phyloP scores from a whole-genome alignment of 1,140 invertebrate genomes.

The Drosophila bipectinata region DNA sequence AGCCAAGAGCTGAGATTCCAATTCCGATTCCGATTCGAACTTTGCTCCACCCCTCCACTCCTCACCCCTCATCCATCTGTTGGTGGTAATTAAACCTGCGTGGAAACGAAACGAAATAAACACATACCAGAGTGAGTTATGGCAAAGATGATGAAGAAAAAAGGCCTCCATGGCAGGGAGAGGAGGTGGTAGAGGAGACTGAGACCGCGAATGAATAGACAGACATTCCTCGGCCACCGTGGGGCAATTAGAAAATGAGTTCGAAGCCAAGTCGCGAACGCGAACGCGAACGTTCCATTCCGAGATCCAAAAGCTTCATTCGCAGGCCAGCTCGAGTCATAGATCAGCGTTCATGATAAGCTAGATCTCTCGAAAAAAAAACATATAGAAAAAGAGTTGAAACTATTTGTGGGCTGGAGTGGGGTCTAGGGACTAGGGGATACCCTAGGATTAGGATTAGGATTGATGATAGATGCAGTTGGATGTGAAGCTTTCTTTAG shows the following conservation, averaged over 20 bases:
- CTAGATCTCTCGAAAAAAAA: constrained; percentile 16
- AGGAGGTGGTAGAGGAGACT: not conserved
- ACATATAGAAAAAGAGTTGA: constrained; percentile 4
- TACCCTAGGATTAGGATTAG: constrained; percentile 5
- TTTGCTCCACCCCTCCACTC: constrained; percentile 25
- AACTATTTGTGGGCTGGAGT: not conserved
- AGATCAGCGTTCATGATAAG: constrained; percentile 80
- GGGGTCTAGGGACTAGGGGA: constrained; percentile 12
- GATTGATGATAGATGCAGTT: too few relatives aligned
- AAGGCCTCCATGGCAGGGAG: not conserved
- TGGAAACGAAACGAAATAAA: constrained; percentile 36
- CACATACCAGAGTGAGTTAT: constrained; percentile 41
- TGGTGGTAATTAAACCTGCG: constrained; percentile 72
- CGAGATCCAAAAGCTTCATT: constrained; percentile 35
- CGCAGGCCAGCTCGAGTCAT: constrained; percentile 57
- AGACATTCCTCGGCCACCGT: constrained; percentile 71
- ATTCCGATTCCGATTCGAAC: constrained; percentile 38
- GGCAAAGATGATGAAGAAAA: not conserved
- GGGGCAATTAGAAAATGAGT: constrained; percentile 81
- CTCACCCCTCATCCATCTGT: constrained; percentile 14
- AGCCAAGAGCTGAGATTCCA: constrained; percentile 51
- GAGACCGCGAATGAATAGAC: constrained; percentile 68
- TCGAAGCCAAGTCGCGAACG: constrained; percentile 42
- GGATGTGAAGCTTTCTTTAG: too few relatives aligned
- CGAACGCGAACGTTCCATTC: constrained; percentile 53